Conservation (phyloP, 2,113 vertebrate species). For the Leiothrix lutea region DNA sequence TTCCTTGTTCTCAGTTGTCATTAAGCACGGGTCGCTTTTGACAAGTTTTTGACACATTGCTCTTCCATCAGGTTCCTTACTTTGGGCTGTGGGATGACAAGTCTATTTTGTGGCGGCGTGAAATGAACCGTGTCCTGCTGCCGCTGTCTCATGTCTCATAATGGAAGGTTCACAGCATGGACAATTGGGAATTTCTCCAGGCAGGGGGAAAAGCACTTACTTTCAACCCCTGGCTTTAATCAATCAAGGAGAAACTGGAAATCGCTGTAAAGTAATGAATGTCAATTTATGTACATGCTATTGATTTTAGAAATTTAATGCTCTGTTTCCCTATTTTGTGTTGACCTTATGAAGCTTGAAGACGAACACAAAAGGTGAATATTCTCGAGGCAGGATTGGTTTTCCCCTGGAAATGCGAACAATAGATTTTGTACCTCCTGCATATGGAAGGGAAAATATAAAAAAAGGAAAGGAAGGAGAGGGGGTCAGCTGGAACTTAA, state of each 20-base stretch:
- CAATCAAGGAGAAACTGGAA: constrained; percentile 70
- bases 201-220: constrained; percentile 67
- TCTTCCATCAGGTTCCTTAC: constrained; percentile 65
- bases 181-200: constrained; percentile 69
- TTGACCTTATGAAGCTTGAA: constrained; percentile 49
- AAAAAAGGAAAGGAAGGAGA: not conserved
- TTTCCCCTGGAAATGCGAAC: not conserved
- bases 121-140: constrained; percentile 61
- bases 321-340: constrained; percentile 57
- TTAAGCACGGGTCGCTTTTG: constrained; percentile 23
- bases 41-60: constrained; percentile 65
- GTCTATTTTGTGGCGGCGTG: constrained; percentile 70
- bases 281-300: constrained; percentile 62
- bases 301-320: constrained; percentile 65
- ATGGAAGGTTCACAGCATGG: constrained; percentile 69
- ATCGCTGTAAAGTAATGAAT: constrained; percentile 58
- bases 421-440: not conserved
- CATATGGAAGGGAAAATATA: not conserved
- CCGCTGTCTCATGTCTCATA: constrained; percentile 68
- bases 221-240: constrained; percentile 70
- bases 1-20: constrained; percentile 48
- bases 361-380: constrained; percentile 47
- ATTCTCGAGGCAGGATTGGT: not conserved
- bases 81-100: constrained; percentile 66
- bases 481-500: constrained; percentile 13